Base-by-base conservation (phyloP, 2,113 vertebrate genomes). In the Brachionichthys hirsutus region DNA sequence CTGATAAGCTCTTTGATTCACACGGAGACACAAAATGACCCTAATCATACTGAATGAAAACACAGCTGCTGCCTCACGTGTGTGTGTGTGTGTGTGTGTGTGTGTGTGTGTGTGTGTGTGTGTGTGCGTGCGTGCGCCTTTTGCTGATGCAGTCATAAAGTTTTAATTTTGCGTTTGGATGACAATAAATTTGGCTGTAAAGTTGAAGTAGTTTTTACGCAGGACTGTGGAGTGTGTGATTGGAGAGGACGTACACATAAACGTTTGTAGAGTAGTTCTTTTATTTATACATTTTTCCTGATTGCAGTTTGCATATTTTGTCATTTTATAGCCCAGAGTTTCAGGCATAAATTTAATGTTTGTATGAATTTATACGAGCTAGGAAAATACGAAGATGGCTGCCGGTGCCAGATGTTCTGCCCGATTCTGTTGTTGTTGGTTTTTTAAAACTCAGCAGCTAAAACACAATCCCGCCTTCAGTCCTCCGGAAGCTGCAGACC, bases 41-140 rank as follows among this genome's bases (percentile, higher is more conserved):
- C 51, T 57, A 71, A 85, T 87, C 70, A 75, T 17, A 41, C 22
- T 6, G 40, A 73, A 85, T 76, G 68, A 81, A 72, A 85, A 80
- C 81, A 81, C 81, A 84, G 85, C 83, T 87, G 83, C 73, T 70
- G 48, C 49, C 40, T 62, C 59, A 16, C 17, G 57, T 67, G 73
- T 50, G 42, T 62, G 24, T 30, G 24, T 30, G 24, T 2, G 24
- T 30, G 24, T 30, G 24, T 30, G 24, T 30, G 24, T 30, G 24
- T 30, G 24, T 30, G 24, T 30, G 24, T 30, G 24, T 30, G 54
- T 2, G 54, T 12, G 15, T 15, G 9, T 7, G 19, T 49, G 6
- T 40, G 10, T 69, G 73, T 53, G 41, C 54, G 48, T 2, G 53
- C 11, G 15, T n/a, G 9, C 6, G 18, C 44, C 7, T 19, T 9